Percentiles rank a stretch among this genome's conserved stretches.
Evolutionary conservation across 2,797 vertebrate genomes (phyloP).

Genomic region (Coreius guichenoti): DNA sequence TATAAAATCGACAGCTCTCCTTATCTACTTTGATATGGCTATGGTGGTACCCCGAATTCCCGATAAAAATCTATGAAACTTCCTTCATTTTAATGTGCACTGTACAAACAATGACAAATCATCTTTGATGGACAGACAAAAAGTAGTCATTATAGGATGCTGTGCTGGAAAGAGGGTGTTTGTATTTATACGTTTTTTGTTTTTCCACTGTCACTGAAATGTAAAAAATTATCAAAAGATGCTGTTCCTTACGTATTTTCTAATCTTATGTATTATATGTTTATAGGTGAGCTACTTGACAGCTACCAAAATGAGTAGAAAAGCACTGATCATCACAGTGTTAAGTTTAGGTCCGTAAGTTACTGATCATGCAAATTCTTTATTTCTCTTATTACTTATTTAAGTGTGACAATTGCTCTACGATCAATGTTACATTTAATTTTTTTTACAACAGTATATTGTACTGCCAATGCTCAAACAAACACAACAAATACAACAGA

Average conservation of each 20-base stretch:
- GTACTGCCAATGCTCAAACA: background rate
- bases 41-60: no score
- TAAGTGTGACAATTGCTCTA: background rate
- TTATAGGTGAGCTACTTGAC: background rate
- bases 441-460: background rate
- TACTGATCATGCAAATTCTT: background rate
- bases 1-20: no score
- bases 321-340: background rate
- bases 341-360: slow-evolving; percentile 8
- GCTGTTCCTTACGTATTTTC: background rate
- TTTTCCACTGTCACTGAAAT: background rate
- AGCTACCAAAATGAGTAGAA: slow-evolving; percentile 16
- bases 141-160: background rate
- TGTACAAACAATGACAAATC: background rate
- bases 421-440: background rate
- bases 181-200: background rate
- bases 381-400: background rate
- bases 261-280: background rate
- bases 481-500: no score
- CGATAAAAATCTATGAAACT: background rate
- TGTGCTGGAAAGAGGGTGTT: background rate
- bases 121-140: background rate
- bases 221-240: background rate
- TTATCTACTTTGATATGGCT: no score
- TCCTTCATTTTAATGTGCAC: background rate